Evolutionary conservation across 2,113 vertebrate species (phyloP).

Genomic region (Neolamprologus falcicula): DNA sequence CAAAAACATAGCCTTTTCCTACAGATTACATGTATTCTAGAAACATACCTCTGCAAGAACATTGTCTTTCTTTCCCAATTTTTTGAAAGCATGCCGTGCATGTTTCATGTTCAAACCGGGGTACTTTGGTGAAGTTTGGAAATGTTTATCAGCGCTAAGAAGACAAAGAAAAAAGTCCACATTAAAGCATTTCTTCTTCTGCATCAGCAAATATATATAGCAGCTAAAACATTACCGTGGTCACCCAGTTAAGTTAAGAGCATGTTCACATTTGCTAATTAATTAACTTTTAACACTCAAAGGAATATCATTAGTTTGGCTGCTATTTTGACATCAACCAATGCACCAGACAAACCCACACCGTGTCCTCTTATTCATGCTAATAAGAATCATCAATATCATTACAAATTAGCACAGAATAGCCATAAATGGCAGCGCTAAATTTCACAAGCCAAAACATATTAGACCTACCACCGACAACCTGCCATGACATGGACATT

Average conservation of each 20-base stretch:
- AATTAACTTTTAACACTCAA: background rate
- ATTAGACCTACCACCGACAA: background rate
- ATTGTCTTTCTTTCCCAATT: conserved; percentile 7
- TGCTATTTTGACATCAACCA: background rate
- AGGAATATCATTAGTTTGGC: background rate
- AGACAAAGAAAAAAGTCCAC: background rate
- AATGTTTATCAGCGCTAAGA: conserved; percentile 46
- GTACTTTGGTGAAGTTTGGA: conserved; percentile 28
- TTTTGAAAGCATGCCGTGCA: conserved; percentile 32
- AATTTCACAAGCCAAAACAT: background rate
- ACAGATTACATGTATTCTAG: background rate
- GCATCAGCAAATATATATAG: too few relatives aligned
- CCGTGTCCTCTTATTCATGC: fast-evolving
- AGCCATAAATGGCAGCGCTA: fast-evolving
- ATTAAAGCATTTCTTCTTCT: fast-evolving
- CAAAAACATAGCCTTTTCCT: background rate
- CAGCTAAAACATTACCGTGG: background rate
- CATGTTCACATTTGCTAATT: background rate
- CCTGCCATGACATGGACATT: background rate
- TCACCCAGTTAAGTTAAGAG: background rate
- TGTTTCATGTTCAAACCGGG: conserved; percentile 43
- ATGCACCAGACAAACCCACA: background rate
- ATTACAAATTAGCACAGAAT: background rate
- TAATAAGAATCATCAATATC: background rate
- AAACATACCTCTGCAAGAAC: conserved; percentile 28